Evolutionary conservation across 2,888 invertebrate genomes (phyloP), one percentile per base, ranked within the genome.

Genomic region (Anoplius nigerrimus): DNA sequence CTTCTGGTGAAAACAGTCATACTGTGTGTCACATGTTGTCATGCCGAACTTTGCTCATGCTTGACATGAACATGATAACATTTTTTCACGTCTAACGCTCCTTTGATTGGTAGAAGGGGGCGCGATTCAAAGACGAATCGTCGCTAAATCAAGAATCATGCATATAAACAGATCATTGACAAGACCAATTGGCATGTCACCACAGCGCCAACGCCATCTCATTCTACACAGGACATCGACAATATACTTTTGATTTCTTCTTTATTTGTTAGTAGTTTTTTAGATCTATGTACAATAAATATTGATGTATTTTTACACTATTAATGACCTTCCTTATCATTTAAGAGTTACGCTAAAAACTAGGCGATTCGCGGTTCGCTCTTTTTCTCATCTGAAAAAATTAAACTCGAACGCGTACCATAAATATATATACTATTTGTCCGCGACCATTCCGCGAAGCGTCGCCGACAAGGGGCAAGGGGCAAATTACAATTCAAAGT

Each of bases 251-350:
- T 83, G 85, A 80, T 85, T 87, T 86, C 80, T 82, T 83, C 86
- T 88, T 87, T 88, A 88, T 88, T 88, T 87, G 88, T 88, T 88
- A 88, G 86, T 88, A 88, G 84, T 78, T 86, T 86, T 87, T 87
- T 85, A 88, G 87, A 86, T 86, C 84, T 88, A 88, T 88, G 88
- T 88, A 88, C 88, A 88, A 88, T 88, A 88, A 88, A 88, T 87
- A 88, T 88, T 86, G 87, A 84, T 88, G 84, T 84, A 86, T 87
- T 88, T 85, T 87, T 87, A 88, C 88, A 88, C 84, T 88, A 88
- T 82, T 83, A 84, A 84, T 83, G 78, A 83, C 71, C 76, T 82
- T 79, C 65, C 78, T 82, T 81, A 79, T 77, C 76, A 69, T 75
- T 83, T 78, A 83, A 72, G 83, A 83, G 76, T 85, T 86, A 84